Evolutionary conservation across 1,140 invertebrate genomes (phyloP), one percentile per base, ranked within the genome.

Genomic region (Ceratosolen solmsi): DNA sequence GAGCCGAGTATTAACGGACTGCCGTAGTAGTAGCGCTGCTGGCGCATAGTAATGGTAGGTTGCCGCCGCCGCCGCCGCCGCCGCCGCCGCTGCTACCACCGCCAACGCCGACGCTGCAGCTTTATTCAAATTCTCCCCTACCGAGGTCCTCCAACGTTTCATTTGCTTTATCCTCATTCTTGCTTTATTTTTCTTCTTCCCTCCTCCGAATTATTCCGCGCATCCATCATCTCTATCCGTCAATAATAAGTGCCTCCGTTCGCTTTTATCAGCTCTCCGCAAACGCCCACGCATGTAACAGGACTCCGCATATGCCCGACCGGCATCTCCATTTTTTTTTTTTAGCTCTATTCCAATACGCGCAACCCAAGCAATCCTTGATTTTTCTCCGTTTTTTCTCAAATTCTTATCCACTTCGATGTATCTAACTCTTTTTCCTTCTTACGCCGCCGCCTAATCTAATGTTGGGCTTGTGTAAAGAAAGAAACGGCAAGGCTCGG

Each of bases 101-200:
- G n/a, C n/a, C n/a, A n/a, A n/a, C n/a, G 41, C 49, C 46, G 36
- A 20, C 22, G 9, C 5, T 30, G 46, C 76, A 54, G 76, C 15
- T 63, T 78, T 78, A 70, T 78, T 78, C 46, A 54, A 70, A 78
- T 68, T 11, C 65, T 56, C n/a, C 51, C 27, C n/a, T 22, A 27
- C 2, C 8, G 22, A 1, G 7, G 22, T 68, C 63, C 22, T 27
- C 1, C 41, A 7, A 27, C 30, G 41, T 9, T 9, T 27, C 27
- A 7, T 30, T 1, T 25, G 7, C 51, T 22, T 15, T 2, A 9
- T 22, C 20, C 5, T 38, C 36, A 4, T 0, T 30, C 25, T 27
- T 22, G 9, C 36, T 3, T 75, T 54, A n/a, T 72, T 51, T 51
- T 72, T 72, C 25, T n/a, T n/a, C n/a, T 49, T 11, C 22, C 27